Evolutionary conservation across 2,888 invertebrate genomes (phyloP).

Genomic region (Sphinx pinastri): DNA sequence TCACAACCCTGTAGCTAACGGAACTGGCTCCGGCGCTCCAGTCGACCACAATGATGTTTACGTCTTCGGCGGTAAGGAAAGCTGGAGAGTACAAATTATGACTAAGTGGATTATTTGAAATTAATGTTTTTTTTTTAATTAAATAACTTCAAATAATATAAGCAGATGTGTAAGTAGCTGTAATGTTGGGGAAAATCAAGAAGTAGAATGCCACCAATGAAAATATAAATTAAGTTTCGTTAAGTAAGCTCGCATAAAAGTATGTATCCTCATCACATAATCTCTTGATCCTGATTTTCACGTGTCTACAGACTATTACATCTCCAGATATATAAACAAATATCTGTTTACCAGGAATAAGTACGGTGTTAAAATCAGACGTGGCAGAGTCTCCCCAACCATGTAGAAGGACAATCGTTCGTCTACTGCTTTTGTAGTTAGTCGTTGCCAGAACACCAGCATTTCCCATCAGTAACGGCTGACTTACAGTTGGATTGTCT

Average conservation of each 20-base stretch:
- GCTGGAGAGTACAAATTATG: conserved; percentile 43
- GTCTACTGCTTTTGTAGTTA: conserved; percentile 50
- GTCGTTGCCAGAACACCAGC: conserved; percentile 44
- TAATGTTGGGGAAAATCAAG: no score
- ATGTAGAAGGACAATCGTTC: conserved; percentile 61
- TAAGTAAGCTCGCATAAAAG: no score
- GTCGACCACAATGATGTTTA: conserved; percentile 68
- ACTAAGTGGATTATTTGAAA: neutral
- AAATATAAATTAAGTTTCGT: no score
- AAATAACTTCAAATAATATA: no score
- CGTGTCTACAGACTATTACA: no score
- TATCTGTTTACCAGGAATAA: conserved; percentile 53
- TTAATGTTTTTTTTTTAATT: neutral
- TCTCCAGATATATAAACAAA: no score
- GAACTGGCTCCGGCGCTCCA: conserved; percentile 63
- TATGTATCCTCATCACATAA: no score
- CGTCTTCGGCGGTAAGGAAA: conserved; percentile 59
- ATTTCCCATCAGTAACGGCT: conserved; percentile 56
- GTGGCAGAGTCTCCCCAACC: conserved; percentile 55
- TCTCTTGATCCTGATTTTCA: no score
- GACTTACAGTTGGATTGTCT: conserved; percentile 57
- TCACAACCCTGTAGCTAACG: conserved; percentile 49
- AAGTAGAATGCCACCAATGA: no score
- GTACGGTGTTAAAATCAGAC: conserved; percentile 52
- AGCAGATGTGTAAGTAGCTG: no score